Evolutionary conservation across 1,140 invertebrate genomes (phyloP), one percentile per base, ranked within the genome.

Genomic region (Drosophila pseudoobscura): DNA sequence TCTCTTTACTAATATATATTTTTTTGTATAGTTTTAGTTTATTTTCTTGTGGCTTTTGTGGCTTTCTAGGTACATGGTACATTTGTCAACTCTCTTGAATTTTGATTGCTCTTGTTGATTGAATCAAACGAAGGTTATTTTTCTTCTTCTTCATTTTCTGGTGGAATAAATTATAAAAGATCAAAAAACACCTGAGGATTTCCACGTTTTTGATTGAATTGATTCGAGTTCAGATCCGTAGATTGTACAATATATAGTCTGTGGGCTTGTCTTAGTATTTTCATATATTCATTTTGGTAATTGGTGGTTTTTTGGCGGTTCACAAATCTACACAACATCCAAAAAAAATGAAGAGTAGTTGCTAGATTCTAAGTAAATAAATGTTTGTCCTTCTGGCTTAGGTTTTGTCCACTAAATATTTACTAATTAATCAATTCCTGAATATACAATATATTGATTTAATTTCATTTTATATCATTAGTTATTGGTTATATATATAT

Each of bases 381-480:
- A 44, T 51, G 20, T 11, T 29, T 13, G 46, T 43, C 13, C 31
- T 11, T 46, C 43, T 13, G 35, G 7, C 47, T 61, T 31, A 26
- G 9, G 31, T 46, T 47, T 24, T 24, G 4, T 71, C 52, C 15
- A 53, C 55, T 74, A 62, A 55, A 71, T 57, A 56, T 62, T 50
- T 35, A 78, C 60, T 82, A 68, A 77, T 82, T 80, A 76, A 77
- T 82, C 78, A 73, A 80, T 80, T 80, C 75, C 64, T 78, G 60
- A 65, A 68, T 76, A 76, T 75, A 74, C 54, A 75, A 71, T 70
- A 63, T 64, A 75, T 79, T 49, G 64, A 76, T 70, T 70, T 61
- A 59, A 55, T 47, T 57, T 57, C 20, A 45, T 59, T 20, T 54
- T 64, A 50, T 54, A 39, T 62, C 22, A 13, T 60, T 45, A 44